phyloP scores from a whole-genome alignment of 1,140 invertebrate species.

The Caenorhabditis tropicalis region DNA sequence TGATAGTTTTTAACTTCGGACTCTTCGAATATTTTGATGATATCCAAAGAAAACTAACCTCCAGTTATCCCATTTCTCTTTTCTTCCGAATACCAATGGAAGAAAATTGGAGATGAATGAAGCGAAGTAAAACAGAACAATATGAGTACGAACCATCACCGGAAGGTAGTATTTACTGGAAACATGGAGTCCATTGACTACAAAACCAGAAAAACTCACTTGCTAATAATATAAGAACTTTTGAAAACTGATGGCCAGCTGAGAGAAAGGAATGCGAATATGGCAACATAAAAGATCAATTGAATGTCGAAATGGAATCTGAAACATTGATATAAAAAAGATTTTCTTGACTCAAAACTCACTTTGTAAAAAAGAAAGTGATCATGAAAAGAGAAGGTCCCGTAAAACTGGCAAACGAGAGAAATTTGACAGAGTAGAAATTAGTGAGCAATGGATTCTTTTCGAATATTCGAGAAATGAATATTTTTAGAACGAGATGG shows the following conservation, averaged over 20 bases:
- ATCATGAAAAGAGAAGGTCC: conserved; percentile 7
- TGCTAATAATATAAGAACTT: conserved; percentile 30
- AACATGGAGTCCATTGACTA: not conserved
- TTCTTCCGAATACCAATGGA: conserved; percentile 11
- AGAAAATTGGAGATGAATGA: not conserved
- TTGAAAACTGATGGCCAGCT: conserved; percentile 13
- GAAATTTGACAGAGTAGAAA: conserved; percentile 7
- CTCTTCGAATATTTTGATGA: no score
- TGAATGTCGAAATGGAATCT: conserved; percentile 31
- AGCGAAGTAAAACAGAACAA: not conserved
- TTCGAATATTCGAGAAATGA: conserved; percentile 27
- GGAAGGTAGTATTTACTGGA: conserved; percentile 39
- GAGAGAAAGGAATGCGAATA: conserved; percentile 6
- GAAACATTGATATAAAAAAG: not conserved
- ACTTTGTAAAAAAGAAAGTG: conserved; percentile 4
- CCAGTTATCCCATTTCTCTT: not conserved
- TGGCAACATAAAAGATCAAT: conserved; percentile 21
- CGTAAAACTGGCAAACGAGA: not conserved
- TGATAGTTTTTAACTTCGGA: no score
- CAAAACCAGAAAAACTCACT: not conserved
- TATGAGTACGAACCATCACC: conserved; percentile 24
- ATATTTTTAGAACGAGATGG: not conserved
- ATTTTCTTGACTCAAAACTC: not conserved
- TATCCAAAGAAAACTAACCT: not conserved
- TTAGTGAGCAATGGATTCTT: conserved; percentile 7